Base-by-base conservation (phyloP, 2,888 invertebrate genomes). In the Nowickia ferox region DNA sequence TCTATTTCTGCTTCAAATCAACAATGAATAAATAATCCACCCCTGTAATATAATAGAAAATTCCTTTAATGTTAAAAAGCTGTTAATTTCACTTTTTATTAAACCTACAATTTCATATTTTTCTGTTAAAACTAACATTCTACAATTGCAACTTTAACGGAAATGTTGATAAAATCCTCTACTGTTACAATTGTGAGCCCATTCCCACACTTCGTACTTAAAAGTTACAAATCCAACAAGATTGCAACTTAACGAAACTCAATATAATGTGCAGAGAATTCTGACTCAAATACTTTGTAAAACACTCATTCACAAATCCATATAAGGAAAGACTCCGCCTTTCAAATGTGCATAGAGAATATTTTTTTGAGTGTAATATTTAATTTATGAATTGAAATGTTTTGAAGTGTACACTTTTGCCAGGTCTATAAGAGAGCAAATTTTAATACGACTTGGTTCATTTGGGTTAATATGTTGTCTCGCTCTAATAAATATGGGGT, bases 401-500 rank as follows among this genome's bases (percentile, higher is more conserved):
- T 51, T 77, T 17, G 15, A 38, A 53, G 2, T 76, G 81, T 59
- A 74, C 61, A 9, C 11, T 69, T 69, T 30, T 48, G n/a, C 44
- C 1, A 19, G 30, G 11, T 38, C 11, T 38, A 51, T 13, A 51
- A 9, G 51, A 74, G 84, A 59, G 42, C 53, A 46, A 68, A 38
- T 40, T 77, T 83, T 61, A 57, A 63, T 44, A 71, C 63, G 55
- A 40, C 17, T 75, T 83, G 59, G 38, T 30, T 79, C 42, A 65
- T 30, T 66, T 66, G 59, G 75, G 79, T 84, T 75, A 66, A 66
- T 83, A 79, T 76, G 83, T 72, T 86, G 86, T 86, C 86, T 83
- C 86, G 83, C 86, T 86, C 86, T 86, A 83, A 80, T 86, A 86
- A 86, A 80, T 80, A 83, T 80, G 83, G 79, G 83, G 83, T 80